Evolutionary conservation across 1,140 invertebrate genomes (phyloP).

Genomic region (Micrasema minimum): DNA sequence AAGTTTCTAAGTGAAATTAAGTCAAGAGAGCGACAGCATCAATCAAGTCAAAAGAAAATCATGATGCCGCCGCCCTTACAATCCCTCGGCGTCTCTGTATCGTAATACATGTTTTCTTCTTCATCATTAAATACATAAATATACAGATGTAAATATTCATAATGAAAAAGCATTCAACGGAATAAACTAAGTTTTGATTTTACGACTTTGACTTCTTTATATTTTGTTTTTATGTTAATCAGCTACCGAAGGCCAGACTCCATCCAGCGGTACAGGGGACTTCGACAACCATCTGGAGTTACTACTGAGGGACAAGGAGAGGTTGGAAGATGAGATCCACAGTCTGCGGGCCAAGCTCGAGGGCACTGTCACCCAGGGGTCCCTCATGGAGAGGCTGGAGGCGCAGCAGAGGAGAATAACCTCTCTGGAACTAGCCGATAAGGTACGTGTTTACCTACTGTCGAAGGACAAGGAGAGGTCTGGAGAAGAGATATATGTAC

Average conservation of each 20-base stretch:
- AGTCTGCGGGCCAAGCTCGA: constrained; percentile 43
- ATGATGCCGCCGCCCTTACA: no score
- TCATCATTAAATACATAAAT: no score
- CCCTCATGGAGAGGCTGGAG: constrained; percentile 59
- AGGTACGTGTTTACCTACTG: constrained; percentile 46
- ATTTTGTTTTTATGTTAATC: background rate
- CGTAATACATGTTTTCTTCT: no score
- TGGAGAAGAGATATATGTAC: no score
- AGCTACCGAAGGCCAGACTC: constrained; percentile 38
- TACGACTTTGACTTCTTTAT: background rate
- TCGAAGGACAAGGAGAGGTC: no score
- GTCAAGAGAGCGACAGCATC: no score
- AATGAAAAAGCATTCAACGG: no score
- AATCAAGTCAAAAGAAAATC: no score
- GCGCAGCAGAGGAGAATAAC: constrained; percentile 62
- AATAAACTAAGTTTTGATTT: no score
- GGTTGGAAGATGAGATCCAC: constrained; percentile 45
- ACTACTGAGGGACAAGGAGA: constrained; percentile 48
- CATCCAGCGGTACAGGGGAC: constrained; percentile 38
- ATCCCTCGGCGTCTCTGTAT: no score
- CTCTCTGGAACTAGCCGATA: constrained; percentile 62
- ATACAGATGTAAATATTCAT: no score
- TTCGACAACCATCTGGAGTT: constrained; percentile 47
- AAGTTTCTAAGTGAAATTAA: no score
- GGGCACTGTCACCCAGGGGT: constrained; percentile 55